Conservation (phyloP, 2,888 invertebrate species). For the Rosalia funebris region DNA sequence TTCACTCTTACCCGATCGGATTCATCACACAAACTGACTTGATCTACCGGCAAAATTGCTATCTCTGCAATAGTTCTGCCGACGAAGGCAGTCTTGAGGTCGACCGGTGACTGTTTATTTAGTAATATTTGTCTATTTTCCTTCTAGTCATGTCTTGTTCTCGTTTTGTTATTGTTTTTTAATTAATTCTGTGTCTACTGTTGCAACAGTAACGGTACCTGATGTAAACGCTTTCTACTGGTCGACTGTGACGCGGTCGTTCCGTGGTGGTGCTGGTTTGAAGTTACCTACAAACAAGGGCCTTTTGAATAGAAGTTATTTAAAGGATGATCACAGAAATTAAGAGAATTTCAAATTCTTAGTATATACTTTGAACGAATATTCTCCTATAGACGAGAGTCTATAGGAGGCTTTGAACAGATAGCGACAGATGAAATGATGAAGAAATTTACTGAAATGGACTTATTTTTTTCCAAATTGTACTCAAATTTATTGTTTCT, state of each 20-base stretch:
- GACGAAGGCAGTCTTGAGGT: conserved; percentile 23
- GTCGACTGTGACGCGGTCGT: too few relatives aligned
- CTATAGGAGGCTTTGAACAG: too few relatives aligned
- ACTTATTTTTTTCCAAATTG: too few relatives aligned
- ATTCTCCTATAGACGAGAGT: too few relatives aligned
- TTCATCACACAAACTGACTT: conserved; percentile 3
- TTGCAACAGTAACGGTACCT: not conserved
- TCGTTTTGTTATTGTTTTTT: not conserved
- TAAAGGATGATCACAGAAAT: not conserved
- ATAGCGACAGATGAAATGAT: too few relatives aligned
- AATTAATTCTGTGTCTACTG: not conserved
- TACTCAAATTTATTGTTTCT: too few relatives aligned
- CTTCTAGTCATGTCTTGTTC: not conserved
- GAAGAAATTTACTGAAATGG: too few relatives aligned
- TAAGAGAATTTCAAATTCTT: not conserved
- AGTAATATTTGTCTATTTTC: not conserved
- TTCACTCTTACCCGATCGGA: conserved; percentile 4
- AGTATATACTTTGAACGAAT: too few relatives aligned
- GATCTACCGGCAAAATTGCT: conserved; percentile 2
- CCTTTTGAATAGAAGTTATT: not conserved
- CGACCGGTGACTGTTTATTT: conserved; percentile 15
- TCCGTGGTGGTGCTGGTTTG: too few relatives aligned
- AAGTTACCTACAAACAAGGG: not conserved
- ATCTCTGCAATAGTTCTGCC: conserved; percentile 4
- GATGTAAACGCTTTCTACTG: not conserved